Percentiles rank a stretch among this genome's conserved stretches.
Evolutionary conservation across 2,113 vertebrate species (phyloP).

Genomic region (Chionomys nivalis): DNA sequence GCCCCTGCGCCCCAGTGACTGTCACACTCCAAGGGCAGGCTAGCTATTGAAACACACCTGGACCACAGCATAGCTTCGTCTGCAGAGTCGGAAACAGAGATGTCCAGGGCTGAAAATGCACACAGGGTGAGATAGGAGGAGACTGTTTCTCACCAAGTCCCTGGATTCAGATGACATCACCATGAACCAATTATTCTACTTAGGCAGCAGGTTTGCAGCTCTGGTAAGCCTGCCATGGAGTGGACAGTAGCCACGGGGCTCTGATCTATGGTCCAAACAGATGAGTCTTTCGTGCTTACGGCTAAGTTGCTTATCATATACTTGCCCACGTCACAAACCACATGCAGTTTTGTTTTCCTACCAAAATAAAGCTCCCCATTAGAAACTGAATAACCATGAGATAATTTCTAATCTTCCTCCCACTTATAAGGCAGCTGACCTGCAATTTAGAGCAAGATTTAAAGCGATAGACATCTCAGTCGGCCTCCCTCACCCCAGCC

Average conservation of each 20-base stretch:
- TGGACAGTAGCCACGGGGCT: neutral
- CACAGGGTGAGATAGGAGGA: neutral
- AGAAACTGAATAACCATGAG: constrained; percentile 38
- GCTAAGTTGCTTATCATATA: constrained; percentile 11
- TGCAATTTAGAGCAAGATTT: constrained; percentile 63
- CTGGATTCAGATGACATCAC: neutral
- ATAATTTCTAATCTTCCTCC: constrained; percentile 34
- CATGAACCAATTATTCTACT: neutral
- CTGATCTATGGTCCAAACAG: neutral
- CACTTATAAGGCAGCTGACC: neutral
- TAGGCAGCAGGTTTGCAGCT: neutral
- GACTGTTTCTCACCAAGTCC: neutral
- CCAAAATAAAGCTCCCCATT: constrained; percentile 56
- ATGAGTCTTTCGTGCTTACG: constrained; percentile 17
- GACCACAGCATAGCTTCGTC: neutral
- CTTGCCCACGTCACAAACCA: neutral
- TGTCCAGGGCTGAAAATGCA: neutral
- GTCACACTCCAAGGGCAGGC: neutral
- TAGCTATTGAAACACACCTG: neutral
- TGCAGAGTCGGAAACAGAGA: neutral
- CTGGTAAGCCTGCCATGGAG: neutral
- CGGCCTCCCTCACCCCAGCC: no score
- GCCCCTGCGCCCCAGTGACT: fast-evolving
- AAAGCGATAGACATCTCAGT: constrained; percentile 23
- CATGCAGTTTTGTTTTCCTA: constrained; percentile 31